Base-by-base conservation (phyloP, 2,888 invertebrate genomes). In the Ectropis crepuscularia region DNA sequence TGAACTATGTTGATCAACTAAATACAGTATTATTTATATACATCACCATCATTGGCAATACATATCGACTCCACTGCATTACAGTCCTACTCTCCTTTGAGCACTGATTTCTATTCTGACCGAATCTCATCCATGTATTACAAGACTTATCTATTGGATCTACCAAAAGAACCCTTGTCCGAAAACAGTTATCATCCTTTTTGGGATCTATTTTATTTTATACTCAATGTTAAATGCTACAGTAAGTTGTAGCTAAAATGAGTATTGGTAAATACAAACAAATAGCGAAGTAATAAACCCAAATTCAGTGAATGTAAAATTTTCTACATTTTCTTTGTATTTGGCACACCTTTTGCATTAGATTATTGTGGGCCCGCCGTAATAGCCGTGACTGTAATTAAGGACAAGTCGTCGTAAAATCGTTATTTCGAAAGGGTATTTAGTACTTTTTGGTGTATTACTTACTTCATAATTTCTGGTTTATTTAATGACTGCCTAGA, bases 271-370 rank as follows among this genome's bases (percentile, higher is more conserved):
- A 12, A 12, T 39, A 39, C 38, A 8, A 38, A 12, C 28, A 51
- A 51, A 10, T 51, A 28, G 41, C 10, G 37, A 10, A 63, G 53
- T 58, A 71, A 63, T 76, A 67, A 55, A 57, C 60, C 57, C 68
- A 45, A 65, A 61, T 64, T 9, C 8, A 0, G 5, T 54, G 9
- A 54, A 38, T 2, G 67, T 70, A 70, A 55, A 65, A 72, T 68
- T 67, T 71, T 62, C 65, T 70, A 53, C 58, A 51, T 48, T 71
- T 69, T 60, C 61, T 48, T 16, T 51, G 68, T 63, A 67, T 73
- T 74, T 65, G 75, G 74, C 79, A 71, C 80, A 78, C 81, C 78
- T 72, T 63, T 71, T 73, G 72, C 75, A 78, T 70, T 69, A 53
- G 50, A 65, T 72, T 71, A 65, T 53, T 68, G 65, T 67, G 73